These are phyloP conservation scores for Stomatorhinus ivindoensis DNA, from an alignment of 2,113 vertebrate genomes.

Conservation along the genomic window DNA sequence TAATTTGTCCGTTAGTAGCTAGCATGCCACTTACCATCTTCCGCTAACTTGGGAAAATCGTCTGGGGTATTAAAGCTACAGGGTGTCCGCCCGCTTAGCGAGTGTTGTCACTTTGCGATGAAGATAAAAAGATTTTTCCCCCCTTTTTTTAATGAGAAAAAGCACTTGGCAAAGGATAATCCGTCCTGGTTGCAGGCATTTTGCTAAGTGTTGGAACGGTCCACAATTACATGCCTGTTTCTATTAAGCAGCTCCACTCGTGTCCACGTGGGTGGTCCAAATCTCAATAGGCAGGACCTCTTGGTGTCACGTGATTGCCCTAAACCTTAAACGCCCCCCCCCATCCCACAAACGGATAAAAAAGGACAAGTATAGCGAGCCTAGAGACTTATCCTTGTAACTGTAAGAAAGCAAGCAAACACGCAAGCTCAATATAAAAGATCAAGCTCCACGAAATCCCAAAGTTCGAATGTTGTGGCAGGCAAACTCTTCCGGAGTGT, in stretches of 20 bases:
- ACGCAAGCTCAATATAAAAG: not conserved
- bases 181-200: constrained; percentile 63
- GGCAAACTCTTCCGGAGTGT: not conserved
- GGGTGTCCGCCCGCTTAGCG: constrained; percentile 27
- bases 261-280: constrained; percentile 79
- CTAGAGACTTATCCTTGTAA: constrained; percentile 16
- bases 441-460: not conserved
- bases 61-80: constrained; percentile 31
- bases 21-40: constrained; percentile 54
- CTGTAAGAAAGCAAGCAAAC: constrained; percentile 15
- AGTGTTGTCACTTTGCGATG: constrained; percentile 29
- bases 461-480: not conserved
- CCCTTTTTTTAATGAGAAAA: constrained; percentile 39
- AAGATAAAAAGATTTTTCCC: constrained; percentile 23
- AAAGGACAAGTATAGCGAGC: constrained; percentile 15
- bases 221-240: constrained; percentile 78
- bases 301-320: constrained; percentile 68
- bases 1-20: constrained; percentile 17
- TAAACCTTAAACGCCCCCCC: constrained; percentile 32
- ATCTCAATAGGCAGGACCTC: constrained; percentile 72
- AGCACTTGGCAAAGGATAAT: constrained; percentile 57
- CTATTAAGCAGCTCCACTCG: constrained; percentile 75
- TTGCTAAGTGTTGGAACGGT: constrained; percentile 64
- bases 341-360: not conserved
- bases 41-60: constrained; percentile 33